Evolutionary conservation across 1,140 invertebrate genomes (phyloP).

Genomic region (Tribolium madens): DNA sequence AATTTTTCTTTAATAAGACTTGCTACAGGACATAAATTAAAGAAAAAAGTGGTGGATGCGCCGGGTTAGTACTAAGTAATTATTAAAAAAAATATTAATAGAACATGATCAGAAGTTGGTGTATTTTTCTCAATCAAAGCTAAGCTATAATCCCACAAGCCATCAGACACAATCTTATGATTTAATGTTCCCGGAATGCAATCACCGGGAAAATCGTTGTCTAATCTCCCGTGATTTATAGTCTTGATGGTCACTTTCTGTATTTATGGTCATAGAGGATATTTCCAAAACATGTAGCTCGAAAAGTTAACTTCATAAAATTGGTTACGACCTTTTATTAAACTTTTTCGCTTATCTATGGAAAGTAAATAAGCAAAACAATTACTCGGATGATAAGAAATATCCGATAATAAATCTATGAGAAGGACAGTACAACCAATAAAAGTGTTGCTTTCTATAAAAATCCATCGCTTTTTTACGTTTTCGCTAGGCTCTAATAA

Average conservation of each 20-base stretch:
- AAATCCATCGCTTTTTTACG: slow-evolving; percentile 25
- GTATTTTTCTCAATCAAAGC: too few relatives aligned
- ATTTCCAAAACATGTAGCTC: slow-evolving; percentile 11
- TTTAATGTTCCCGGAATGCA: slow-evolving; percentile 25
- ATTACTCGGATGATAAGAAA: slow-evolving; percentile 9
- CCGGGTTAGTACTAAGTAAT: too few relatives aligned
- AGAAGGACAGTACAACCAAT: slow-evolving; percentile 15
- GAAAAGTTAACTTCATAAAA: slow-evolving; percentile 9
- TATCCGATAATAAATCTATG: slow-evolving; percentile 36
- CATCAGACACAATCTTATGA: slow-evolving; percentile 3
- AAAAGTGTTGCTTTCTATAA: slow-evolving; percentile 3
- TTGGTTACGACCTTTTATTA: slow-evolving; percentile 1
- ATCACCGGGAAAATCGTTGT: slow-evolving; percentile 21
- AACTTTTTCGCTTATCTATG: slow-evolving; percentile 11
- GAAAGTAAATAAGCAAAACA: slow-evolving; percentile 16
- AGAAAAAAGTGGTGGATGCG: too few relatives aligned
- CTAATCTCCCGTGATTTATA: slow-evolving; percentile 30
- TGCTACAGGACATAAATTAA: too few relatives aligned
- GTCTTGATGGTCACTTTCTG: slow-evolving; percentile 3
- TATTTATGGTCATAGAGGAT: slow-evolving; percentile 24
- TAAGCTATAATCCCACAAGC: not conserved
- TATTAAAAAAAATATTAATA: too few relatives aligned
- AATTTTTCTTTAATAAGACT: too few relatives aligned
- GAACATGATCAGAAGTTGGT: too few relatives aligned
- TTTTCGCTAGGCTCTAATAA: slow-evolving; percentile 1